Evolutionary conservation across 1,140 invertebrate species (phyloP).

Genomic region (Schlechtendalia chinensis): DNA sequence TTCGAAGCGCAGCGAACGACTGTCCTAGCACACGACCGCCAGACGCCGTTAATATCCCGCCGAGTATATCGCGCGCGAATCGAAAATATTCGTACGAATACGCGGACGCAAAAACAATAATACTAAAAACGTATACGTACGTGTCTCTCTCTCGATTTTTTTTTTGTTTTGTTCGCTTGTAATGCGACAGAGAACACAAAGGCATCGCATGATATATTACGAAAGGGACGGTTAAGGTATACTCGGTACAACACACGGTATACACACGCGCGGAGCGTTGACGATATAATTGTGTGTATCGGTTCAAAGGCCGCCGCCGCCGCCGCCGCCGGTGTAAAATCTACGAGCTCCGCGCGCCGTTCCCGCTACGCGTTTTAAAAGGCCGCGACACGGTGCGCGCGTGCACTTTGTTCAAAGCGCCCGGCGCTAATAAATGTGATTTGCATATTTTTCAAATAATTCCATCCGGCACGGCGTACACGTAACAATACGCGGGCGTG

Average conservation of each 20-base stretch:
- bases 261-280: not conserved
- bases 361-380: too few relatives aligned
- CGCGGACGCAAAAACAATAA: too few relatives aligned
- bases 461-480: conserved; percentile 46
- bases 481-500: too few relatives aligned
- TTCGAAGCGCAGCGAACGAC: too few relatives aligned
- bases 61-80: too few relatives aligned
- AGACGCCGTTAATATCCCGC: too few relatives aligned
- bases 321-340: conserved; percentile 14
- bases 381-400: not conserved
- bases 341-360: conserved; percentile 6
- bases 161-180: conserved; percentile 7
- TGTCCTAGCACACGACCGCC: too few relatives aligned
- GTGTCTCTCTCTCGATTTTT: too few relatives aligned
- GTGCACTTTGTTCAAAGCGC: conserved; percentile 45
- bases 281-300: conserved; percentile 42
- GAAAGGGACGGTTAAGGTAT: conserved; percentile 41
- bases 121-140: too few relatives aligned
- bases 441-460: conserved; percentile 50
- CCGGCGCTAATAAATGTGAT: conserved; percentile 47
- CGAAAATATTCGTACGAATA: too few relatives aligned
- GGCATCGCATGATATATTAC: conserved; percentile 38
- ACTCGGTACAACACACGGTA: too few relatives aligned
- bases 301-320: conserved; percentile 36
- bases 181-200: conserved; percentile 46